Evolutionary conservation across 2,888 invertebrate species (phyloP), one percentile per base, ranked within the genome.

Genomic region (Teinopalpus imperialis): DNA sequence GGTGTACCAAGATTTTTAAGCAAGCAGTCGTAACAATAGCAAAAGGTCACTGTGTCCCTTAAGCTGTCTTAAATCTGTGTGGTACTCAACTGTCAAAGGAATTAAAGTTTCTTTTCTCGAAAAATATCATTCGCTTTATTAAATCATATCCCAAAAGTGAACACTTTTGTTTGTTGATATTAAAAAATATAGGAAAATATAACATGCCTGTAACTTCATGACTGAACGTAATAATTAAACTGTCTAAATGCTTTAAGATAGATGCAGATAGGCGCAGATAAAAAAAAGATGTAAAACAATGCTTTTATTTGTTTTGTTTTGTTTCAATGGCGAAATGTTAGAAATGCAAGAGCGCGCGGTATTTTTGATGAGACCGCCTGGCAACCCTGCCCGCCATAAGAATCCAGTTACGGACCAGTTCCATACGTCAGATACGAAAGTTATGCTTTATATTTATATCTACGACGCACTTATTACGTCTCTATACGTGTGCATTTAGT

Each of bases 361-460:
- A 18, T 32, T 32, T 32, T 32, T 20, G 32, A 32, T 2, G 16
- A 9, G 9, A 6, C 14, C 57, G 54, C 52, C 51, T 53, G 48
- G 36, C 54, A 50, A 49, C 69, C 66, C 75, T 72, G 70, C 72
- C 61, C 67, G 63, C 61, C 54, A 43, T 59, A 65, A 71, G 77
- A 75, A 72, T 74, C 79, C 75, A 60, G 76, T 71, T 69, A 65
- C 63, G 62, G 69, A 78, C 82, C 74, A 71, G 83, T 81, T 74
- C 70, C 52, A 52, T 65, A 69, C 74, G 74, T 72, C 74, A 73
- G 72, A 72, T 71, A 63, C 66, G 66, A 69, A 69, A 78, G 72
- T 78, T 78, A 79, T 75, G 69, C 65, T 61, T 71, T 74, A 53
- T 51, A 51, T 54, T 52, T 57, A 56, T 54, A 58, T 56, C 68